Conservation (phyloP, 1,140 invertebrate species). For the Macrotrachela quadricornifera region DNA sequence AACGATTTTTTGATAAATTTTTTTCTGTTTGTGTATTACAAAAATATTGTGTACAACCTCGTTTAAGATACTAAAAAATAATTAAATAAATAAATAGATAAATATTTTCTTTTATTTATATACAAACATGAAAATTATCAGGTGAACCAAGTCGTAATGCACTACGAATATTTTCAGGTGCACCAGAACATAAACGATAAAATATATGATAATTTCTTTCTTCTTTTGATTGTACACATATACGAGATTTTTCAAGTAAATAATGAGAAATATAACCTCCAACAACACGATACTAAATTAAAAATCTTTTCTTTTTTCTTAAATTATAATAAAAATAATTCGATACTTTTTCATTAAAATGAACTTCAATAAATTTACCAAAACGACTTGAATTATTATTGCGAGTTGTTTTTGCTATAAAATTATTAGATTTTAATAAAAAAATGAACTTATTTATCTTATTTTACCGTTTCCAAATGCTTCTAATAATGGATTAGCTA, state of each 20-base stretch:
- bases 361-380: conserved; percentile 72
- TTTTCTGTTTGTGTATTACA: conserved; percentile 42
- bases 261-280: conserved; percentile 88
- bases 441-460: conserved; percentile 18
- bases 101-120: not conserved
- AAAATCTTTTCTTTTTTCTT: conserved; percentile 11
- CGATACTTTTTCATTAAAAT: conserved; percentile 54
- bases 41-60: conserved; percentile 80
- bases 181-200: conserved; percentile 72
- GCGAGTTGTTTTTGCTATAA: conserved; percentile 26
- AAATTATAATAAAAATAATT: not conserved
- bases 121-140: conserved; percentile 57
- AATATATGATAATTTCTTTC: conserved; percentile 92
- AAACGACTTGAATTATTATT: conserved; percentile 33
- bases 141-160: conserved; percentile 57
- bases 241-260: conserved; percentile 68
- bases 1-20: conserved; percentile 21
- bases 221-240: conserved; percentile 59
- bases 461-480: conserved; percentile 81
- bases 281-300: conserved; percentile 45
- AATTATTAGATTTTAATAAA: no score
- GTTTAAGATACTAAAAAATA: conserved; percentile 50
- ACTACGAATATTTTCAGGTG: conserved; percentile 50
- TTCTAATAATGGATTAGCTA: conserved; percentile 81
- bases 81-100: conserved; percentile 3